These are phyloP conservation scores for Microtus ochrogaster DNA, from an alignment of 2,113 vertebrate species.

Conservation along the genomic window DNA sequence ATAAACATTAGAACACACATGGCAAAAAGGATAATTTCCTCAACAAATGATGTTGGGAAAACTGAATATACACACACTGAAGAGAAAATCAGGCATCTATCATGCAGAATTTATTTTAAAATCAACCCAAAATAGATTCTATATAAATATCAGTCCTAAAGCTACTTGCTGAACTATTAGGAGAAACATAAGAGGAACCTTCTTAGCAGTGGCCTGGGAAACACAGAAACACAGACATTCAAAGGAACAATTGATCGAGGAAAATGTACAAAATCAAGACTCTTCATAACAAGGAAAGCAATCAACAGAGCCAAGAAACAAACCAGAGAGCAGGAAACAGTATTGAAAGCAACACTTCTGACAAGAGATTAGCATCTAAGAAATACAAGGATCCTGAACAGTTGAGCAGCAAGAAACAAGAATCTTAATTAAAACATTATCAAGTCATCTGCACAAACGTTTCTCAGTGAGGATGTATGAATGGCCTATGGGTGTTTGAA, in stretches of 20 bases:
- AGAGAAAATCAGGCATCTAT: not conserved
- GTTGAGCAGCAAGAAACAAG: not conserved
- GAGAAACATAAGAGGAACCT: not conserved
- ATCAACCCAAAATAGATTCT: not conserved
- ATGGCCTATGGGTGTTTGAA: not conserved
- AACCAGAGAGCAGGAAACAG: not conserved
- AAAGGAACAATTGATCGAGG: not conserved
- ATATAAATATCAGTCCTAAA: not conserved
- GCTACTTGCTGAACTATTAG: not conserved
- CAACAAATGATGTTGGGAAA: not conserved
- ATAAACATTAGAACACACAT: not conserved
- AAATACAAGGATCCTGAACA: not conserved
- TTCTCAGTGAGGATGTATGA: not conserved
- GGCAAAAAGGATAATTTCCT: not conserved
- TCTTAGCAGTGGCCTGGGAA: not conserved
- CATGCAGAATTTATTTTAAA: not conserved
- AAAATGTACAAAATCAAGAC: not conserved
- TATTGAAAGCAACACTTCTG: not conserved
- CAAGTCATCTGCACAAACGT: not conserved
- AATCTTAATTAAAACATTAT: not conserved
- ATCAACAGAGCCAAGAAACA: not conserved
- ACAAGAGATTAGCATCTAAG: not conserved
- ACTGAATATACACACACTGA: not conserved
- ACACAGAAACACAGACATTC: not conserved
- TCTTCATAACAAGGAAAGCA: not conserved